Evolutionary conservation across 2,113 vertebrate species (phyloP).

Genomic region (Podarcis raffonei): DNA sequence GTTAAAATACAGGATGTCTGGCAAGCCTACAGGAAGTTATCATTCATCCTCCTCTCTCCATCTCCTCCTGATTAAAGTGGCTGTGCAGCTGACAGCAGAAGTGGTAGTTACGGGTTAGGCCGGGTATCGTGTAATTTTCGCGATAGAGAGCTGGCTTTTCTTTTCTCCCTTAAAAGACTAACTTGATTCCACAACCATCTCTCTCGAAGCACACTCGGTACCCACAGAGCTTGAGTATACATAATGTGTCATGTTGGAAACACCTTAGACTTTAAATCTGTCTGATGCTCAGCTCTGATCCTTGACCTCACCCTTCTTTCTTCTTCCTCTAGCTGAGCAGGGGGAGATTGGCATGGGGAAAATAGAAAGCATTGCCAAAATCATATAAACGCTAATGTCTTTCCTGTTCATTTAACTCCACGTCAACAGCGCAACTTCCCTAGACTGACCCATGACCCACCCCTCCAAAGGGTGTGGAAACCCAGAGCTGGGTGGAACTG

Average conservation of each 20-base stretch:
- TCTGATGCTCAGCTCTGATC: constrained; percentile 2
- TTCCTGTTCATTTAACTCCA: constrained; percentile 73
- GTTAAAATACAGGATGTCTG: constrained; percentile 41
- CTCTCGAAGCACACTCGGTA: constrained; percentile 19
- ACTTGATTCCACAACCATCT: neutral
- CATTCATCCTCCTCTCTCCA: constrained; percentile 24
- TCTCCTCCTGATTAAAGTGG: constrained; percentile 34
- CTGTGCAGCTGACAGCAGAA: constrained; percentile 35
- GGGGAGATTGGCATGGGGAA: constrained; percentile 51
- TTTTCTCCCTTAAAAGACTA: constrained; percentile 7
- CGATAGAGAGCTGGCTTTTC: constrained; percentile 6
- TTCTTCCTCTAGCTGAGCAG: neutral
- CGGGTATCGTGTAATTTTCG: constrained; percentile 24
- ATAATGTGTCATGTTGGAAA: neutral
- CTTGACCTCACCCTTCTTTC: neutral
- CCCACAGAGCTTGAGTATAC: neutral
- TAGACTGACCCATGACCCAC: constrained; percentile 51
- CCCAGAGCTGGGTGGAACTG: constrained; percentile 63
- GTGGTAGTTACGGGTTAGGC: constrained; percentile 28
- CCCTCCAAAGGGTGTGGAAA: constrained; percentile 62
- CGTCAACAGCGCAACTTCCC: constrained; percentile 56
- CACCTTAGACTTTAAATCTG: constrained; percentile 27
- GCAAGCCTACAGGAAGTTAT: constrained; percentile 33
- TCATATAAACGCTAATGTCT: constrained; percentile 66
- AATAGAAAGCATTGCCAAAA: constrained; percentile 62